Conservation (phyloP, 1,140 invertebrate species). For the Lethrus apterus region DNA sequence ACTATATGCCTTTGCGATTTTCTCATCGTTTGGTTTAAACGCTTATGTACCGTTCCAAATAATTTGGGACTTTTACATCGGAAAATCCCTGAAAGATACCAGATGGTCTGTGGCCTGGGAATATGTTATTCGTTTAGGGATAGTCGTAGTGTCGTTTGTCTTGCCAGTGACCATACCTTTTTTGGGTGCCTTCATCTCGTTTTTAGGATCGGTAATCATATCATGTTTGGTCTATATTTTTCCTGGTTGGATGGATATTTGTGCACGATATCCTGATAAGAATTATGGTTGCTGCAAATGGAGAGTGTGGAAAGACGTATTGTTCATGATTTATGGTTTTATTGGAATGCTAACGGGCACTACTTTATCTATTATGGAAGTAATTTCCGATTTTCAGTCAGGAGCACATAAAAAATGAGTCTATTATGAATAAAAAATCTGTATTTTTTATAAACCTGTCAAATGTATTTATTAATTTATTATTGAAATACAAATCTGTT, state of each 20-base stretch:
- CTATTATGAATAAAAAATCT: no score
- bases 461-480: no score
- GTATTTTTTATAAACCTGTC: no score
- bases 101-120: neutral
- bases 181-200: neutral
- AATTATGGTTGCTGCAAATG: neutral
- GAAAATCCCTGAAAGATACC: neutral
- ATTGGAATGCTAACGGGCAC: constrained; percentile 8
- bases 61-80: neutral
- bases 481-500: no score
- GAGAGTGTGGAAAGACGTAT: neutral
- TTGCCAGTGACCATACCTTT: constrained; percentile 4
- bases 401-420: no score
- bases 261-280: constrained; percentile 1
- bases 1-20: constrained; percentile 6
- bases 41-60: neutral
- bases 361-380: no score
- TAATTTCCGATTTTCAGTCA: no score
- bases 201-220: constrained; percentile 3
- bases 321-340: constrained; percentile 3
- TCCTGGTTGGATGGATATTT: neutral
- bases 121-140: neutral
- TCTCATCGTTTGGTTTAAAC: constrained; percentile 4
- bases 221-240: constrained; percentile 1
- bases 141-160: constrained; percentile 3